Evolutionary conservation across 2,797 vertebrate species (phyloP), one percentile per base, ranked within the genome.

Genomic region (Cuniculus paca): DNA sequence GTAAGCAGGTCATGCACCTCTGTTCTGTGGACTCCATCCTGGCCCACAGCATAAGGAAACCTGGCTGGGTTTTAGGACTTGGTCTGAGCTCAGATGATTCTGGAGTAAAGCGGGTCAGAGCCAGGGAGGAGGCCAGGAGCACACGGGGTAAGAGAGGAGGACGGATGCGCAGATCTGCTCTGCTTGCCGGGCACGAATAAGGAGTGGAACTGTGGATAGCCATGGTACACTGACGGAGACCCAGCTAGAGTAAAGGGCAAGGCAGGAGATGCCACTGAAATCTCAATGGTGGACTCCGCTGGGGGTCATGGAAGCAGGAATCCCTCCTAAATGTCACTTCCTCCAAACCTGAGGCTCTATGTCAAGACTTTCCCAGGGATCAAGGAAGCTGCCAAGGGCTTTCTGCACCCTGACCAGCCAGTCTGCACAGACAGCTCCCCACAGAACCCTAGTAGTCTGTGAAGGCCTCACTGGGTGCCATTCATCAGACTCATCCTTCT

Each of bases 141-240:
- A 39, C 61, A 17, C 1, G 0, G 34, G 31, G 50, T 13, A 3
- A 60, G 22, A 20, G n/a, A 10, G 22, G 61, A 28, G 34, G 28
- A 16, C 5, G 26, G 17, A 31, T 1, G 28, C 39, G 61, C 31
- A 52, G 31, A 4, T 5, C 1, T 39, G 39, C 56, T 70, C 19
- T 45, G 39, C 56, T 70, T 16, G 6, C 68, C 1, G 12, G 54
- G 16, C 61, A 72, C 13, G 63, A 17, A 68, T 63, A 45, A 19
- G 63, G 13, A 5, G 1, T 11, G 0, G 50, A 22, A 48, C 9
- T 7, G 6, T 34, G 58, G 87, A n/a, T 2, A 0, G 9, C 70
- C 24, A 0, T 2, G 20, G 50, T 0, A 0, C 26, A 17, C 34
- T 22, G 52, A 20, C 2, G 8, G 88, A 56, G 5, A 2, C 9